Evolutionary conservation across 30 jellyfish, hydroid and myxozoan genomes (phyloP), one percentile per base, ranked within the genome.

Genomic region (Morbakka virulenta): DNA sequence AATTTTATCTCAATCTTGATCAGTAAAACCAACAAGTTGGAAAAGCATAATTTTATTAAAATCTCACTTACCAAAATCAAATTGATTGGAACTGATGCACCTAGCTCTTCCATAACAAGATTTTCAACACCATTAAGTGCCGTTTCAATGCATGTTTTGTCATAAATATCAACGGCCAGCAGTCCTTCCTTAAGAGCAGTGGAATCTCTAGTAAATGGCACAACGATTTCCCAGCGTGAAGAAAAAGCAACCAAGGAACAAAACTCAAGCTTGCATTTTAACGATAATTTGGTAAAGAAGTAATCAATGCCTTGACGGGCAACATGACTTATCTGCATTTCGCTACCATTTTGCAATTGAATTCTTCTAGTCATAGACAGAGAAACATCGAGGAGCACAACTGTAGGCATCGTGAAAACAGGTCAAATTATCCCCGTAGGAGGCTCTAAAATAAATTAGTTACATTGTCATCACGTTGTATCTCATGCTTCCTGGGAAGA

Each of bases 361-460:
- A 77, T 51, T 48, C 91, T 50, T 33, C 94, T 80, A 2, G 96
- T 64, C 98, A 91, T 91, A 30, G 98, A 91, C 68, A 91, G 77
- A 1, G 98, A 91, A 62, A 82, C 95, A 63, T 91, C 98, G n/a
- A 91, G 82, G 11, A 91, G 86, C 2, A 84, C 75, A 24, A 91
- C 96, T 1, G 98, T 91, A 1, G 98, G 98, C 98, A 91, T 91
- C n/a, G n/a, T n/a, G n/a, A n/a, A n/a, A n/a, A n/a, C n/a, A n/a
- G n/a, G n/a, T n/a, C n/a, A n/a, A n/a, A n/a, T n/a, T n/a, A n/a
- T n/a, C n/a, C n/a, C n/a, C n/a, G n/a, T n/a, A n/a, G n/a, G n/a
- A n/a, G n/a, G n/a, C n/a, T n/a, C n/a, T n/a, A n/a, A n/a, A n/a
- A n/a, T n/a, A n/a, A n/a, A n/a, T n/a, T n/a, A n/a, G n/a, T n/a